Conservation (phyloP, 2,888 invertebrate genomes). For the Troides helena region DNA sequence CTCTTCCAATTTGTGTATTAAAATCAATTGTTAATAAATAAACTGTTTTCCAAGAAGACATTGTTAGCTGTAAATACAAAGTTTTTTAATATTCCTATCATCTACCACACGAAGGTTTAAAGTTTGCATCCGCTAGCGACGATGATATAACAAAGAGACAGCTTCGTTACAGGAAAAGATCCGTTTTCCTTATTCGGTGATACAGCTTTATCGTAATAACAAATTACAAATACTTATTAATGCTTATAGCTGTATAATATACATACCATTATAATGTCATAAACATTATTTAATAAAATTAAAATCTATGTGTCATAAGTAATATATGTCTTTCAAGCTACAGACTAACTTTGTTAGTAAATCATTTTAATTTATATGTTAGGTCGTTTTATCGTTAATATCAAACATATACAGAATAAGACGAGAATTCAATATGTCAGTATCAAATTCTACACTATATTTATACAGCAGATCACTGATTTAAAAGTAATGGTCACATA, state of each 20-base stretch:
- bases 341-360: no score
- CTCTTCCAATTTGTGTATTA: no score
- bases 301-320: not conserved
- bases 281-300: not conserved
- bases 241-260: constrained; percentile 10
- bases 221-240: constrained; percentile 3
- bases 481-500: no score
- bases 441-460: no score
- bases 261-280: not conserved
- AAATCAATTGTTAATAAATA: no score
- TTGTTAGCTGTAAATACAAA: not conserved
- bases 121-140: not conserved
- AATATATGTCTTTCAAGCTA: no score
- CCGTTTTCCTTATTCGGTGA: constrained; percentile 22
- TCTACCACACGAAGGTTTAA: not conserved
- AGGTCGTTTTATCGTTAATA: no score
- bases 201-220: constrained; percentile 13
- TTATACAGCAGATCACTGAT: no score
- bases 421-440: no score
- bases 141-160: constrained; percentile 18
- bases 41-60: no score
- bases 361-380: no score
- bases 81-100: not conserved
- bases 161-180: constrained; percentile 22
- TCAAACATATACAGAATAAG: no score